Conservation (phyloP, 1,140 invertebrate species). For the Eciton burchellii region DNA sequence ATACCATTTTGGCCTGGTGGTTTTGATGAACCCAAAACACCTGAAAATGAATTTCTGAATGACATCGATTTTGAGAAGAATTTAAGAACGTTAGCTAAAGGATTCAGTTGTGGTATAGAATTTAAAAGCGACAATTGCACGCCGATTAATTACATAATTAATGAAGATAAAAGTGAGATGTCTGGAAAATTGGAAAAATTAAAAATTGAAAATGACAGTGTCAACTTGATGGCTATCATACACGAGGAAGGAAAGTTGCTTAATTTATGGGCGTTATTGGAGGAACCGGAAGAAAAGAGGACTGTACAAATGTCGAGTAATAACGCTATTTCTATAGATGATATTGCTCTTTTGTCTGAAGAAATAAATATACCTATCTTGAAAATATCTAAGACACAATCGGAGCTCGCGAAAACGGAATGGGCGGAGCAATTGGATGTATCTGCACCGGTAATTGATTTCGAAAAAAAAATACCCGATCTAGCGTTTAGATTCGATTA, state of each 20-base stretch:
- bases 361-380: conserved; percentile 84
- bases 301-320: neutral
- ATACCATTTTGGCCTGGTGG: conserved; percentile 94
- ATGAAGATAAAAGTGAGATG: neutral
- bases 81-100: conserved; percentile 88
- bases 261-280: conserved; percentile 59
- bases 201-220: conserved; percentile 52
- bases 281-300: conserved; percentile 51
- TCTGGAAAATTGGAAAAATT: conserved; percentile 11
- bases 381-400: conserved; percentile 84
- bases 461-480: conserved; percentile 93
- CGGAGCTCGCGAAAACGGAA: conserved; percentile 85
- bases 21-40: conserved; percentile 88
- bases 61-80: conserved; percentile 86
- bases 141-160: conserved; percentile 69
- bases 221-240: conserved; percentile 81
- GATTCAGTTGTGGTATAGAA: conserved; percentile 87
- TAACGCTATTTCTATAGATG: conserved; percentile 71
- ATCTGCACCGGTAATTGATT: conserved; percentile 92
- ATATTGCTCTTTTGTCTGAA: conserved; percentile 79
- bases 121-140: conserved; percentile 86
- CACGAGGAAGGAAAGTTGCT: conserved; percentile 75
- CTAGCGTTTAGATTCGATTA: conserved; percentile 96
- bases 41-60: conserved; percentile 67
- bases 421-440: conserved; percentile 96